phyloP scores from a whole-genome alignment of 92 coral and sea anemone genomes.

The Micromussa lordhowensis region DNA sequence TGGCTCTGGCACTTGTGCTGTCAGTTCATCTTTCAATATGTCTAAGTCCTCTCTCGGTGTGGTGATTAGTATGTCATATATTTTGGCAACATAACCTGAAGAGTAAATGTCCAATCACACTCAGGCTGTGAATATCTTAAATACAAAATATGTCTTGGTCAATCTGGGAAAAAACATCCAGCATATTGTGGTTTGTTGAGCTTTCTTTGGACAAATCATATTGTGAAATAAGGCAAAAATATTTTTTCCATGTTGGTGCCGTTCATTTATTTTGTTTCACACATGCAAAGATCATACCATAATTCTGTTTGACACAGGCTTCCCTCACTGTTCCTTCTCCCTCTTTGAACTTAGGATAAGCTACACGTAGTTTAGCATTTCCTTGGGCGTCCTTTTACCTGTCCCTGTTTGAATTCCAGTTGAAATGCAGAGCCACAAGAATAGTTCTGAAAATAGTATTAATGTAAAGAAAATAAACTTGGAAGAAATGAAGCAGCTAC shows the following conservation, averaged over 20 bases:
- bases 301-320: conserved; percentile 29
- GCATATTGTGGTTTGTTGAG: not conserved
- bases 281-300: conserved; percentile 26
- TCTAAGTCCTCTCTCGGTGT: conserved; percentile 40
- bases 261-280: not conserved
- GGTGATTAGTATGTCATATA: conserved; percentile 31
- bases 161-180: not conserved
- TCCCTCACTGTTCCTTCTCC: conserved; percentile 51
- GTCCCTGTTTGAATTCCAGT: conserved; percentile 44
- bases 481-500: too few species aligned
- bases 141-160: not conserved
- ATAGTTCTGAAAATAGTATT: conserved; percentile 32
- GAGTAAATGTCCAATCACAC: not conserved
- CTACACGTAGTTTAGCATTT: conserved; percentile 16
- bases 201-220: not conserved
- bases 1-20: conserved; percentile 50
- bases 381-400: conserved; percentile 24
- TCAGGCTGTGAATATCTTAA: not conserved
- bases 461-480: not conserved
- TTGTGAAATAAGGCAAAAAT: not conserved
- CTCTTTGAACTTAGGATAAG: conserved; percentile 51
- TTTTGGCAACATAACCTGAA: conserved; percentile 49
- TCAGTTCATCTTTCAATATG: conserved; percentile 20
- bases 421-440: conserved; percentile 50
- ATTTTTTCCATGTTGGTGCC: not conserved